These are phyloP conservation scores for Macropus fuliginosus DNA, from an alignment of 2,797 vertebrate species.

Conservation along the genomic window DNA sequence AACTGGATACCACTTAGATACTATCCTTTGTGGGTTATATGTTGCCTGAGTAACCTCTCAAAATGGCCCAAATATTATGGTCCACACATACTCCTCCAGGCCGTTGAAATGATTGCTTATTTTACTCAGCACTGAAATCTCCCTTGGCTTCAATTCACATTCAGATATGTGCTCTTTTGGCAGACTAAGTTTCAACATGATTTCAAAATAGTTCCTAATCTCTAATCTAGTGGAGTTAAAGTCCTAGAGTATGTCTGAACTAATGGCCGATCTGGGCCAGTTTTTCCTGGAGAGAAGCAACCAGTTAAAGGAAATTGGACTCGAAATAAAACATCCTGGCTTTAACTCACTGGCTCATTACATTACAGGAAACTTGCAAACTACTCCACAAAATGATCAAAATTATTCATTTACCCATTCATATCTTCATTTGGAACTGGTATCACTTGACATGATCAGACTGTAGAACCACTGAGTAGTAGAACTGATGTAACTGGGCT, in stretches of 20 bases:
- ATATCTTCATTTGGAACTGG: not conserved
- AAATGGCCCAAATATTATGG: conserved; percentile 27
- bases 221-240: conserved; percentile 62
- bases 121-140: conserved; percentile 21
- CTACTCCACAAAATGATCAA: conserved; percentile 52
- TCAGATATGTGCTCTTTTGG: conserved; percentile 49
- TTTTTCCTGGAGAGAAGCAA: conserved; percentile 62
- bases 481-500: not conserved
- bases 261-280: conserved; percentile 58
- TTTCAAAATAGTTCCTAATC: conserved; percentile 64
- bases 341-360: conserved; percentile 60
- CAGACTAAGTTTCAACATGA: conserved; percentile 55
- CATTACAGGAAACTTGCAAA: conserved; percentile 53
- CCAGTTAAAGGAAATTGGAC: conserved; percentile 54
- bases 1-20: not conserved
- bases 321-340: conserved; percentile 56
- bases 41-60: conserved; percentile 39
- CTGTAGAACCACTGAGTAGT: not conserved
- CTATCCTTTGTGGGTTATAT: not conserved
- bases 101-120: not conserved
- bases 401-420: conserved; percentile 35
- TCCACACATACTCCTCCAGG: conserved; percentile 21
- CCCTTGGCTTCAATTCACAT: conserved; percentile 50
- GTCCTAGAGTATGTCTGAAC: conserved; percentile 59
- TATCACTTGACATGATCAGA: not conserved